Conservation (phyloP, 2,113 vertebrate genomes). For the Dromaius novaehollandiae region DNA sequence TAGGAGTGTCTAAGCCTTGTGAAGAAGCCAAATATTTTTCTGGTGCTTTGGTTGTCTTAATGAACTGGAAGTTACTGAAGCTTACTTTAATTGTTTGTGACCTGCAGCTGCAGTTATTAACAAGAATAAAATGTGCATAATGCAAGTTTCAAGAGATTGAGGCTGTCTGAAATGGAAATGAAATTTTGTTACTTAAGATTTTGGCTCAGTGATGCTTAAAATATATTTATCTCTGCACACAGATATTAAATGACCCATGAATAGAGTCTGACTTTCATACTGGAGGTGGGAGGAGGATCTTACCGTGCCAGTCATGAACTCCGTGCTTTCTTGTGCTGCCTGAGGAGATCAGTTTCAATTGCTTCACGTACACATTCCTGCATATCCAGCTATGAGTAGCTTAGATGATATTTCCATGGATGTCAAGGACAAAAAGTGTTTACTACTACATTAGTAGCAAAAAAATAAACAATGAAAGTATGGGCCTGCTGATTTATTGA, state of each 20-base stretch:
- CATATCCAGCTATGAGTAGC: neutral
- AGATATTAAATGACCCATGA: constrained; percentile 56
- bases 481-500: too few species aligned
- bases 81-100: constrained; percentile 41
- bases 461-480: too few species aligned
- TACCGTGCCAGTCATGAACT: neutral
- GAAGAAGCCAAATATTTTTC: constrained; percentile 37
- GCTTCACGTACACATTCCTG: neutral
- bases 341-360: neutral
- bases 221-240: constrained; percentile 55
- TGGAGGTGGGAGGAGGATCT: neutral
- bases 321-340: neutral
- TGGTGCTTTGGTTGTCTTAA: constrained; percentile 35
- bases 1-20: neutral
- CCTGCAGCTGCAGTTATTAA: constrained; percentile 34
- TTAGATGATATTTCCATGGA: neutral
- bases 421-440: too few species aligned
- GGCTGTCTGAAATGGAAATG: neutral
- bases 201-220: constrained; percentile 53
- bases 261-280: neutral
- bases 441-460: too few species aligned
- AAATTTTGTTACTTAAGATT: constrained; percentile 30
- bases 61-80: constrained; percentile 44
- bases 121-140: constrained; percentile 35
- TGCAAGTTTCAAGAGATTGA: neutral